phyloP scores from a whole-genome alignment of 2,888 invertebrate species.

The Antheraea assamensis region DNA sequence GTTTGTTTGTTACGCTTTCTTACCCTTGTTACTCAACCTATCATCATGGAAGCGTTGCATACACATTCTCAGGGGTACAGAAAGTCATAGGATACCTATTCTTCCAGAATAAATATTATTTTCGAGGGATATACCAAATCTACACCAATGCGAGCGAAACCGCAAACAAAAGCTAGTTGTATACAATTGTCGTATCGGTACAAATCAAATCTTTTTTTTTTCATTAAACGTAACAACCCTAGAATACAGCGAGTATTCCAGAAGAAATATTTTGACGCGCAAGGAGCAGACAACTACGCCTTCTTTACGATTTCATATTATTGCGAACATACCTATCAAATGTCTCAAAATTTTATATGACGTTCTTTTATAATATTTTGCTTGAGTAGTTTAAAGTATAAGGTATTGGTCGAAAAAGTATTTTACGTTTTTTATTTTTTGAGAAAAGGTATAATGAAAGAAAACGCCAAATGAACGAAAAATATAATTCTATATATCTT shows the following conservation, averaged over 20 bases:
- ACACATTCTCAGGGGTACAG: too few relatives aligned
- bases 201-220: neutral
- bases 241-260: conserved; percentile 28
- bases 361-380: neutral
- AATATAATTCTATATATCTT: too few relatives aligned
- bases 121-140: too few relatives aligned
- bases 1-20: too few relatives aligned
- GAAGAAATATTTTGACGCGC: conserved; percentile 44
- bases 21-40: too few relatives aligned
- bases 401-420: neutral
- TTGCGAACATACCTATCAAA: neutral
- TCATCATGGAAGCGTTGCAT: too few relatives aligned
- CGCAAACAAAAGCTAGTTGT: too few relatives aligned
- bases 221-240: conserved; percentile 35
- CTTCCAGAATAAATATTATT: too few relatives aligned
- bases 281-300: conserved; percentile 20
- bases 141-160: too few relatives aligned
- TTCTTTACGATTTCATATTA: neutral
- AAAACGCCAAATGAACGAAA: neutral
- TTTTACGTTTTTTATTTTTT: neutral
- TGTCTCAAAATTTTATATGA: neutral
- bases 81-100: too few relatives aligned
- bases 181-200: too few relatives aligned
- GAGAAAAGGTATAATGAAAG: neutral
- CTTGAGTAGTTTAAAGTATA: too few relatives aligned